Conservation (phyloP, 2,113 vertebrate genomes). For the Nannospalax galili region DNA sequence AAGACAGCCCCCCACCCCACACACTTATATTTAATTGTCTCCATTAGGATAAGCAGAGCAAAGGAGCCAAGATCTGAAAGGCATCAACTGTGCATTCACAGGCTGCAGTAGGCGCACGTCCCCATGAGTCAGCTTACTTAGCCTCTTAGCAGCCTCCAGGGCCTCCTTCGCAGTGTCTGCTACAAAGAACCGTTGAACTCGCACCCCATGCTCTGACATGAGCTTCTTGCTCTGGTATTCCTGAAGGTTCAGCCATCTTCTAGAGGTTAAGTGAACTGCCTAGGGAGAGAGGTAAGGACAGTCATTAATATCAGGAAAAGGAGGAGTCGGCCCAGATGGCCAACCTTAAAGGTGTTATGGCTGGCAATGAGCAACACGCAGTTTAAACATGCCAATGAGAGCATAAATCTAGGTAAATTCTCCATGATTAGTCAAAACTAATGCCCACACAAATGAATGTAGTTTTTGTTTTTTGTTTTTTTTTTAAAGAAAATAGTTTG, state of each 20-base stretch:
- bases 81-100: constrained; percentile 57
- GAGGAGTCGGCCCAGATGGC: constrained; percentile 59
- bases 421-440: constrained; percentile 34
- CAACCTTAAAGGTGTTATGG: neutral
- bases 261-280: constrained; percentile 88
- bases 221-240: constrained; percentile 99
- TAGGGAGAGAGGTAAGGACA: constrained; percentile 79
- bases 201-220: constrained; percentile 96
- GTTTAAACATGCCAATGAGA: constrained; percentile 43
- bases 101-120: constrained; percentile 36
- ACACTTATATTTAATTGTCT: constrained; percentile 22
- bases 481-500: neutral
- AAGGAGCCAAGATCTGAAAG: constrained; percentile 28
- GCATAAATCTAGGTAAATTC: constrained; percentile 21
- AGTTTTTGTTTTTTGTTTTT: too few species aligned
- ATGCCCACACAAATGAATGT: neutral
- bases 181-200: constrained; percentile 97
- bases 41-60: constrained; percentile 37
- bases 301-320: constrained; percentile 78
- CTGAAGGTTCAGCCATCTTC: constrained; percentile 98
- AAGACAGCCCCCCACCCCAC: neutral
- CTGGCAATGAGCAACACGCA: constrained; percentile 51
- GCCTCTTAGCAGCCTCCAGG: constrained; percentile 94
- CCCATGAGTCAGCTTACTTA: constrained; percentile 90
- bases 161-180: constrained; percentile 93